Base-by-base conservation (phyloP, 2,888 invertebrate species). In the Augochlorella aurata region DNA sequence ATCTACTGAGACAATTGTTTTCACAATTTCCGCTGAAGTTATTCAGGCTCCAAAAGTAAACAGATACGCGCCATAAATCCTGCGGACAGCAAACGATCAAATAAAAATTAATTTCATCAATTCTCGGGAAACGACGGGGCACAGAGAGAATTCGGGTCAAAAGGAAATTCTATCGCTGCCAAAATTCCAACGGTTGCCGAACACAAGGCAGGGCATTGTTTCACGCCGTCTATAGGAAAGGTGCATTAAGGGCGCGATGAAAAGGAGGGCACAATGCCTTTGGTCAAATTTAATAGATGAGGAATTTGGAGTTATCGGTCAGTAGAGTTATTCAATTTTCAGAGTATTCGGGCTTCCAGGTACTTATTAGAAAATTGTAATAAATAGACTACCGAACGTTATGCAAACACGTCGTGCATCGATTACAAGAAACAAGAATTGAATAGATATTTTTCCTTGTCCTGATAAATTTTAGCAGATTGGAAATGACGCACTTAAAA, bases 241-340 rank as follows among this genome's bases (percentile, higher is more conserved):
- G 24, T 58, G 58, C 24, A 58, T 58, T 58, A 58, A 58, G 21
- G 58, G 58, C 58, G 58, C n/a, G 21, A 58, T 58, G 21, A 21
- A 58, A 58, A 58, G 58, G 58, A 58, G 58, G 21, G 21, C 58
- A 58, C 58, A 58, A 58, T 58, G 54, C 54, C 54, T 54, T 54
- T 54, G 58, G 58, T 58, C 24, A 58, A 58, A 58, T 58, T 58
- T 58, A 21, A 24, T 58, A 24, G 58, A 24, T 2, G 24, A 10
- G 12, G 58, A 58, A 58, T 58, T 24, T 10, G 58, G 21, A 58
- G 58, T 58, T 58, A 21, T 12, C 58, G 58, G 58, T 58, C 58
- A 58, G 58, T 24, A 24, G 9, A 12, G 21, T 58, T 21, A 58
- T 58, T 58, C n/a, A 21, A 58, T 58, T 54, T n/a, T 21, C 54